Base-by-base conservation (phyloP, 2,797 vertebrate genomes). In the Esox masquinongy region DNA sequence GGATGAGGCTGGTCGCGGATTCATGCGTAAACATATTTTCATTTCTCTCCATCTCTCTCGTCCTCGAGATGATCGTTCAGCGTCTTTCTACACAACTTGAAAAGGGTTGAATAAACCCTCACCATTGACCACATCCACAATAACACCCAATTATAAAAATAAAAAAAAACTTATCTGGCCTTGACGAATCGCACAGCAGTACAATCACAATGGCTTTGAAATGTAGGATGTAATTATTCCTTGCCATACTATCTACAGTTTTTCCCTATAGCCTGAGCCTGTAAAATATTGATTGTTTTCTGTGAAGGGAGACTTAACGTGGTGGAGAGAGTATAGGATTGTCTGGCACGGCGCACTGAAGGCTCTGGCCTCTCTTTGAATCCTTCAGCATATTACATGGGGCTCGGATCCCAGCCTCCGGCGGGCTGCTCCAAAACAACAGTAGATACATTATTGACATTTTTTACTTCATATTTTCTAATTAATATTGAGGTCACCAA, bases 11-110 rank as follows among this genome's bases (percentile, higher is more conserved):
- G 86, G 2, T 59, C n/a, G 83, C 86, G 83, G 88, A 24, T 7
- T 9, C 53, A n/a, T 11, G 16, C 50, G 2, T 11, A 89, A 92
- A 92, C 87, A 92, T 82, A 53, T 77, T 87, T 85, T 85, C 9
- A 2, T 24, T 24, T 59, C 22, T 81, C 78, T 79, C 83, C 81
- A 34, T 75, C 69, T 75, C 84, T 84, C 84, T 61, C 68, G 4
- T 87, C 81, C 79, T 81, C 74, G 80, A 81, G 80, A 87, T 81
- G 84, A 79, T 76, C 80, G 74, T 17, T 72, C 29, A 14, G 70
- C 73, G 76, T 88, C 72, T 0, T 76, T 24, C 49, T 16, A 50
- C 36, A 19, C 1, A 51, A 47, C 80, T 82, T 85, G 83, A 68
- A 82, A 86, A 84, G 81, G 76, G 43, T 14, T 0, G 43, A 47